Conservation (phyloP, 2,888 invertebrate genomes). For the Agriopis marginaria region DNA sequence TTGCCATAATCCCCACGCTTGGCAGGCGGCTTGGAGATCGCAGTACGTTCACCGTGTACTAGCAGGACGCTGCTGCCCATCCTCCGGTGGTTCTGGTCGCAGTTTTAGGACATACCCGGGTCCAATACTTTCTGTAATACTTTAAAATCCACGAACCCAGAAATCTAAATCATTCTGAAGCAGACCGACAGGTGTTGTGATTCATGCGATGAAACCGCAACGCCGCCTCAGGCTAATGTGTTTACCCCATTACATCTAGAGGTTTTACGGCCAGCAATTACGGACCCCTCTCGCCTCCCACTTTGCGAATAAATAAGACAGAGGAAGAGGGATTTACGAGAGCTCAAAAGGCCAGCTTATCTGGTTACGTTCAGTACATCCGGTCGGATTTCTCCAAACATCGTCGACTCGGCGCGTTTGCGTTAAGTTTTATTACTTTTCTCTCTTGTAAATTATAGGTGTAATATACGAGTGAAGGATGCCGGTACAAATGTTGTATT, state of each 20-base stretch:
- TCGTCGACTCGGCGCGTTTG: conserved; percentile 71
- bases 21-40: no score
- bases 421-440: conserved; percentile 83
- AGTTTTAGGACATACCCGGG: no score
- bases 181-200: conserved; percentile 72
- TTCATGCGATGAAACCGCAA: conserved; percentile 66
- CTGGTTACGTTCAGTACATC: conserved; percentile 66
- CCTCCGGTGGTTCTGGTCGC: no score
- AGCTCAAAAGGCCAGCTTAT: conserved; percentile 55
- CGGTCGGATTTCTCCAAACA: conserved; percentile 77
- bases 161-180: conserved; percentile 62
- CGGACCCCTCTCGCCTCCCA: conserved; percentile 53
- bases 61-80: no score
- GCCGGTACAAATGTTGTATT: conserved; percentile 62
- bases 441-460: conserved; percentile 78
- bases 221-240: conserved; percentile 72
- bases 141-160: conserved; percentile 15
- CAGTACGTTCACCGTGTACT: no score
- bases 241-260: conserved; percentile 77
- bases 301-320: conserved; percentile 46
- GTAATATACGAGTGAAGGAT: conserved; percentile 66
- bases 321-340: conserved; percentile 45
- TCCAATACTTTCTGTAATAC: conserved; percentile 2
- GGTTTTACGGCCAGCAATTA: conserved; percentile 60
- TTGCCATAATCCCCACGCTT: no score